These are phyloP conservation scores for Monochamus saltuarius DNA, from an alignment of 1,140 invertebrate species.

Conservation along the genomic window DNA sequence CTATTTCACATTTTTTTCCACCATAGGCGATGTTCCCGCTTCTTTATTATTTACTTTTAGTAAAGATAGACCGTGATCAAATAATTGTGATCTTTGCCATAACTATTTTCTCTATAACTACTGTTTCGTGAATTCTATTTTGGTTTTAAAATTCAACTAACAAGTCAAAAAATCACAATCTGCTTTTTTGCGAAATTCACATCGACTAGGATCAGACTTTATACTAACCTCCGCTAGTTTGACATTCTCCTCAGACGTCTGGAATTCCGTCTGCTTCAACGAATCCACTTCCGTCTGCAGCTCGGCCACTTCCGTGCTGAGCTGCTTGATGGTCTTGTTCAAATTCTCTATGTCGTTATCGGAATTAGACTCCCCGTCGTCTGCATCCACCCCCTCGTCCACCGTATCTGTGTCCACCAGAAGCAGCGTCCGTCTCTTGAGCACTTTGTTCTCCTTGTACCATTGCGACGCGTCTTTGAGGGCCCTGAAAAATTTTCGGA, in stretches of 20 bases:
- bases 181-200: no score
- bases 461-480: slow-evolving; percentile 63
- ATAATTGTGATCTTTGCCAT: no score
- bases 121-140: no score
- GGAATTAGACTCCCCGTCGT: slow-evolving; percentile 60
- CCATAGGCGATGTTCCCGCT: no score
- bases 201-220: background rate
- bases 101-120: no score
- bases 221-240: slow-evolving; percentile 54
- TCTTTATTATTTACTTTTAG: no score
- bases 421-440: slow-evolving; percentile 66
- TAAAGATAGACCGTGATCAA: no score
- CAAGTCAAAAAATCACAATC: no score
- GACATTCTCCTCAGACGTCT: slow-evolving; percentile 64
- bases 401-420: slow-evolving; percentile 52
- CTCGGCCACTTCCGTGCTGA: slow-evolving; percentile 64
- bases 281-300: slow-evolving; percentile 68
- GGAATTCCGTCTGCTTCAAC: slow-evolving; percentile 67
- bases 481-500: slow-evolving; percentile 50
- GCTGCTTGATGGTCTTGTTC: slow-evolving; percentile 64
- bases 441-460: slow-evolving; percentile 72
- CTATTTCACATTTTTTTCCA: no score
- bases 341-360: slow-evolving; percentile 68
- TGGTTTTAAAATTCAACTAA: no score
- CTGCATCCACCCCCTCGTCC: slow-evolving; percentile 52